Evolutionary conservation across 2,888 invertebrate genomes (phyloP).

Genomic region (Acholoe squamosa): DNA sequence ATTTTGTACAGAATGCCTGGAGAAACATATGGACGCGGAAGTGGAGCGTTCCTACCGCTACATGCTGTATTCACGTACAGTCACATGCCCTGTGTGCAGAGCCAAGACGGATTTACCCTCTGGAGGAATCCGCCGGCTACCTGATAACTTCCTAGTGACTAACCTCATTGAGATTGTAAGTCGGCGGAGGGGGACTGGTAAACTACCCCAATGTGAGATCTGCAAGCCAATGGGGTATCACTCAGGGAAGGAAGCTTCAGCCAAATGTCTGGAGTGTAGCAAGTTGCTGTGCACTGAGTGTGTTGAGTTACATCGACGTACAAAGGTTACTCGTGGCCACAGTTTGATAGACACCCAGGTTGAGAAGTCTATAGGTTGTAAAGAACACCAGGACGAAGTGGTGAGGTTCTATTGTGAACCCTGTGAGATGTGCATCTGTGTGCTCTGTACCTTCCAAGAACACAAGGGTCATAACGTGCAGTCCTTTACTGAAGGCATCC

Average conservation of each 20-base stretch:
- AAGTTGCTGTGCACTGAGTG: slow-evolving; percentile 81
- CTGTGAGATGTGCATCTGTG: slow-evolving; percentile 82
- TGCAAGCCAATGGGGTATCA: slow-evolving; percentile 71
- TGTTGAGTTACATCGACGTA: slow-evolving; percentile 80
- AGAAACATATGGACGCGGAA: slow-evolving; percentile 80
- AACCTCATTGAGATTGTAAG: slow-evolving; percentile 78
- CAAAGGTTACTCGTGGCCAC: slow-evolving; percentile 82
- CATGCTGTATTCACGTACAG: slow-evolving; percentile 77
- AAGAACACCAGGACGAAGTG: slow-evolving; percentile 80
- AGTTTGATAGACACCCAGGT: slow-evolving; percentile 81
- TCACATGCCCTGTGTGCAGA: slow-evolving; percentile 82
- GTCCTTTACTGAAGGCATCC: slow-evolving; percentile 80
- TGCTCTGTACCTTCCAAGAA: slow-evolving; percentile 83
- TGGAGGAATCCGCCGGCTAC: slow-evolving; percentile 80
- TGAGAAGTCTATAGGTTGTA: slow-evolving; percentile 82
- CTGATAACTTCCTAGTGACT: slow-evolving; percentile 82
- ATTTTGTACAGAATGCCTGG: slow-evolving; percentile 81
- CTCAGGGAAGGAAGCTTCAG: slow-evolving; percentile 75
- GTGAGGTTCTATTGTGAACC: slow-evolving; percentile 83
- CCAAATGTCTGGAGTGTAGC: slow-evolving; percentile 82
- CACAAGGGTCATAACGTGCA: slow-evolving; percentile 82
- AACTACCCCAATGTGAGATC: slow-evolving; percentile 60
- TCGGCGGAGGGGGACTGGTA: slow-evolving; percentile 48
- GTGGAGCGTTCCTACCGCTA: slow-evolving; percentile 75
- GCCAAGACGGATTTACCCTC: slow-evolving; percentile 81